A percentile compares a stretch with the other conserved stretches of the same genome.
Evolutionary conservation across 2,797 vertebrate species (phyloP).

Genomic region (Todus mexicanus): DNA sequence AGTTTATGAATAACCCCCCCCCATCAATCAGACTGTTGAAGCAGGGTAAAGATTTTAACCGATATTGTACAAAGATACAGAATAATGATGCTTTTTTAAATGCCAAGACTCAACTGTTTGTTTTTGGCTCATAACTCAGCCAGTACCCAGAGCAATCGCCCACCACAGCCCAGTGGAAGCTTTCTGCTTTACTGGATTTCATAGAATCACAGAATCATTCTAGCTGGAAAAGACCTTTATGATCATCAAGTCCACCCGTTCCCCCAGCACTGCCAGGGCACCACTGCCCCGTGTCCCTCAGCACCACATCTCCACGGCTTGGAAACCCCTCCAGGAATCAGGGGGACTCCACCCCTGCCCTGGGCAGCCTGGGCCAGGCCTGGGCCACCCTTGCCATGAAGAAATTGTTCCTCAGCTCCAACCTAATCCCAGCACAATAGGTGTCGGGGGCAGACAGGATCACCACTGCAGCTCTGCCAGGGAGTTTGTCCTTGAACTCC

Average conservation of each 20-base stretch:
- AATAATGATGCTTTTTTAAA: not conserved
- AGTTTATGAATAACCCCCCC: not conserved
- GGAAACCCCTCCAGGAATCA: not conserved
- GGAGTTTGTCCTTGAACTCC: not conserved
- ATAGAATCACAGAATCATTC: not conserved
- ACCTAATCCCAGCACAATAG: rapidly evolving
- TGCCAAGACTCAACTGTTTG: not conserved
- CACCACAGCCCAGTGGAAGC: not conserved
- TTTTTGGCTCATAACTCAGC: not conserved
- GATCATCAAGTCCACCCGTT: not conserved
- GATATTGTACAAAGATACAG: not conserved
- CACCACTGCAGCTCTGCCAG: rapidly evolving
- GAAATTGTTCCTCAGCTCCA: not conserved
- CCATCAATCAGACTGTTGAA: not conserved
- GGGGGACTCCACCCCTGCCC: not conserved
- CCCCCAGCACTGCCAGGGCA: no score
- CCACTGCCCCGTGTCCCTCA: not conserved
- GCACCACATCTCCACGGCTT: not conserved
- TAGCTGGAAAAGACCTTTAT: not conserved
- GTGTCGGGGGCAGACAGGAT: not conserved
- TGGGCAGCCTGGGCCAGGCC: not conserved
- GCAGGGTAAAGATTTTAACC: no score
- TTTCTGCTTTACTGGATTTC: not conserved
- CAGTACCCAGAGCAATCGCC: not conserved
- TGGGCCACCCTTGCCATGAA: not conserved